Evolutionary conservation across 2,113 vertebrate genomes (phyloP).

Genomic region (Sterrhoptilus dennistouni): DNA sequence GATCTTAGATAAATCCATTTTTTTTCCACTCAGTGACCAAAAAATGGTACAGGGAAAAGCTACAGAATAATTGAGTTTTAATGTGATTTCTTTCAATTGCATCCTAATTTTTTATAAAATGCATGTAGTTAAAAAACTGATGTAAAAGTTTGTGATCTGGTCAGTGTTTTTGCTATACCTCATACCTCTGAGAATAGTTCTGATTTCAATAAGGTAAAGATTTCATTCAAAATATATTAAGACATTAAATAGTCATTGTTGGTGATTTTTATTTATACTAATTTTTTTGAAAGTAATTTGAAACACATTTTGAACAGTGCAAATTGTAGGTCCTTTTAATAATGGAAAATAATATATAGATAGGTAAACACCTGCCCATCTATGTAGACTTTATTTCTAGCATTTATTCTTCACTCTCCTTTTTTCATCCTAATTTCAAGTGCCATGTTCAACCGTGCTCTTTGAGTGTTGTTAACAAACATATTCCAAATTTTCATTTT

Average conservation of each 20-base stretch:
- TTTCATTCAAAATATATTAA: neutral
- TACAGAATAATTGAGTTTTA: conserved; percentile 38
- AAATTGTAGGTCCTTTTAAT: neutral
- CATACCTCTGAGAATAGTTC: neutral
- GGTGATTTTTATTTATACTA: neutral
- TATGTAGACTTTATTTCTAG: no score
- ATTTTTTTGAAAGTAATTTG: neutral
- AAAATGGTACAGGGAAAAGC: conserved; percentile 28
- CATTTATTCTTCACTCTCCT: neutral
- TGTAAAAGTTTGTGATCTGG: conserved; percentile 13
- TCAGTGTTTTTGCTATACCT: conserved; percentile 6
- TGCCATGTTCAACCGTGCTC: neutral
- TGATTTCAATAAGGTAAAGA: neutral
- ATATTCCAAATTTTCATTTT: neutral
- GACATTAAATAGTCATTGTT: neutral
- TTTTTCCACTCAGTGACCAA: neutral
- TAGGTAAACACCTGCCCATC: rapidly evolving
- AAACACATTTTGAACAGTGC: neutral
- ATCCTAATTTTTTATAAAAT: conserved; percentile 60
- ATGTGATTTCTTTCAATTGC: conserved; percentile 24
- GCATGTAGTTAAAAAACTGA: neutral
- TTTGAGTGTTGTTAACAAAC: neutral
- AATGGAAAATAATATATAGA: neutral
- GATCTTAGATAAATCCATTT: neutral
- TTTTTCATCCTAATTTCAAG: neutral